phyloP scores from a whole-genome alignment of 2,888 invertebrate genomes.

The Nomada lathburiana region DNA sequence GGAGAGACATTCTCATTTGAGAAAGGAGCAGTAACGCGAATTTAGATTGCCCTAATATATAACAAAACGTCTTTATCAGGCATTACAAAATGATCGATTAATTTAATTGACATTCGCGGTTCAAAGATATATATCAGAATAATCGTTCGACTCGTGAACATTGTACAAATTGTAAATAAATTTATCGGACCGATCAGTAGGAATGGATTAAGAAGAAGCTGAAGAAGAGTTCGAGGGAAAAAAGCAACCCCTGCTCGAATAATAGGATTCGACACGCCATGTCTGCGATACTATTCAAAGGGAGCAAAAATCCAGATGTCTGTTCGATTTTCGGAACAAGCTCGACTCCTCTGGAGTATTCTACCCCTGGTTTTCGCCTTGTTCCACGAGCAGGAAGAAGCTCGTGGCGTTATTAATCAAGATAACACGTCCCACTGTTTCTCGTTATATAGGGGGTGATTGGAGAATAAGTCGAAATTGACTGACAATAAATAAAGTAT shows the following conservation, averaged over 20 bases:
- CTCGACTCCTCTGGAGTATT: conserved; percentile 19
- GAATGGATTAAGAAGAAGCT: too few species aligned
- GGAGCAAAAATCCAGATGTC: neutral
- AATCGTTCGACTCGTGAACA: too few species aligned
- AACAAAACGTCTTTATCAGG: too few species aligned
- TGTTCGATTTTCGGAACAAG: neutral
- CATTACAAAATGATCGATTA: too few species aligned
- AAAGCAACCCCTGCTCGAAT: neutral
- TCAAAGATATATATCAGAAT: too few species aligned
- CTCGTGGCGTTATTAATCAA: neutral
- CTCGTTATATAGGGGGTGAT: neutral
- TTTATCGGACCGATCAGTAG: too few species aligned
- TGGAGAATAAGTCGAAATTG: neutral
- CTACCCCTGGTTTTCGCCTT: conserved; percentile 1
- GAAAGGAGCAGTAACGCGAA: too few species aligned
- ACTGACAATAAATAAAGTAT: too few species aligned
- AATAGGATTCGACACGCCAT: neutral
- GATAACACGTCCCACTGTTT: neutral
- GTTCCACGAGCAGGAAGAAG: neutral
- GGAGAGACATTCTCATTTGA: too few species aligned
- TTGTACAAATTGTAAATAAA: too few species aligned
- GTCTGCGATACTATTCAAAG: neutral
- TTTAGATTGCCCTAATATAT: too few species aligned
- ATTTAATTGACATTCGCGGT: too few species aligned
- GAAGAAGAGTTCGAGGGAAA: neutral